Base-by-base conservation (phyloP, 2,797 vertebrate species). In the Agapornis canus region DNA sequence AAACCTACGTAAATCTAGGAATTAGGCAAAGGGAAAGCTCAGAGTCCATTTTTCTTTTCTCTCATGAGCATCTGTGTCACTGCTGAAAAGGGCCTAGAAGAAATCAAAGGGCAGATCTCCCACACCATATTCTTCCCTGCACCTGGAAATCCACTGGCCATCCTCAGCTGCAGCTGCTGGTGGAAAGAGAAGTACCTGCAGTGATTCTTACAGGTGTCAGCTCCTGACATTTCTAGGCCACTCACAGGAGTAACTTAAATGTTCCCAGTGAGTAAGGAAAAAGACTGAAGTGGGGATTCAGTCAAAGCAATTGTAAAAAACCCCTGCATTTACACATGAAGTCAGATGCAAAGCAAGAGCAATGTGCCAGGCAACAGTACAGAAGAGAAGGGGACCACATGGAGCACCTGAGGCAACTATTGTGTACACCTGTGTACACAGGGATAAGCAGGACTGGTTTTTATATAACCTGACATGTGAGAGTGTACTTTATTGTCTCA, bases 241-340 rank as follows among this genome's bases (percentile, higher is more conserved):
- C 23, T 60, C 35, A 79, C 1, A 1, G 17, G 22, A 70, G 43
- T 19, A 80, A 76, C 40, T 37, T 19, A 32, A 32, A 70, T 63
- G 8, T 70, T 89, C 35, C 69, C 2, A 5, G 17, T 31, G 43
- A 83, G 56, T 48, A 27, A 7, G 11, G 68, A 63, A 59, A 86
- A 39, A 32, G 0, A 56, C 4, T 4, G 1, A 69, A 76, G 18
- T 13, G 20, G n/a, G 27, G 22, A 69, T 92, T 82, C 32, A 75
- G 13, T 43, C 35, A 86, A 63, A 90, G 42, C 39, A 69, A 89
- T 57, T 57, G 27, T 2, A 2, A 52, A 70, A 89, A 75, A 4
- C 0, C 1, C 4, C 27, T 51, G 29, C 2, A 32, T 64, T 66
- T 60, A 66, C 15, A 80, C 73, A 66, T 4, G 2, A 56, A n/a